Percentiles rank a stretch among this genome's conserved stretches.
These are phyloP conservation scores for Halcyon chelicuti DNA, from an alignment of 2,797 vertebrate species.

Conservation along the genomic window DNA sequence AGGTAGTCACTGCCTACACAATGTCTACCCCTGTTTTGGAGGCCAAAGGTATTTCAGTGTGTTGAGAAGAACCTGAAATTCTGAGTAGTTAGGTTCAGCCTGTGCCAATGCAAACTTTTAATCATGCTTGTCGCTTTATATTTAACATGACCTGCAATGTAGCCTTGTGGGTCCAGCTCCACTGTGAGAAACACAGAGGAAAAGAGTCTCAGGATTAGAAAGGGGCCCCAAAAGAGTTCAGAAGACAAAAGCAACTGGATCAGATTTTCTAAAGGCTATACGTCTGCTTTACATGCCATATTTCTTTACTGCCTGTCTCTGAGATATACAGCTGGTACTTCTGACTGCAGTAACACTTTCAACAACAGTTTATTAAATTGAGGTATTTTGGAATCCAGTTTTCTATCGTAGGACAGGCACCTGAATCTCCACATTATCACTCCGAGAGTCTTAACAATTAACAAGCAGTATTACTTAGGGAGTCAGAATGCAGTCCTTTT, in stretches of 20 bases:
- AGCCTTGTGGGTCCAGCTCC: neutral
- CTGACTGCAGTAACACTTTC: neutral
- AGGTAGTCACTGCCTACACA: neutral
- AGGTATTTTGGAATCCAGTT: neutral
- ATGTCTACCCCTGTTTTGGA: neutral
- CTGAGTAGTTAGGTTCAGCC: neutral
- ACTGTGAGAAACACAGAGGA: neutral
- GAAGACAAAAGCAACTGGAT: neutral
- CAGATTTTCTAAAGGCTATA: neutral
- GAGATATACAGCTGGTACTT: neutral
- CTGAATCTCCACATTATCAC: neutral
- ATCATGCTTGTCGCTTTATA: neutral
- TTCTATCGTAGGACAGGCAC: neutral
- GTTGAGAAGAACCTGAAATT: neutral
- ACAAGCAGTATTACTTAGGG: neutral
- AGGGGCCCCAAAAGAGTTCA: neutral
- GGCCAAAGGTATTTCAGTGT: neutral
- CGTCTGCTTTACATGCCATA: neutral
- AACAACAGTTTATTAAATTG: neutral
- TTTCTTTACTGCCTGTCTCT: neutral
- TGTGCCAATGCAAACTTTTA: neutral
- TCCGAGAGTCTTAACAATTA: neutral
- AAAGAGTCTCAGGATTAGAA: neutral
- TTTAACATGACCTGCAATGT: neutral
- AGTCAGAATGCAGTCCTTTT: neutral